Evolutionary conservation across 2,797 vertebrate genomes (phyloP), one percentile per base, ranked within the genome.

Genomic region (Toxotes lorentzi): DNA sequence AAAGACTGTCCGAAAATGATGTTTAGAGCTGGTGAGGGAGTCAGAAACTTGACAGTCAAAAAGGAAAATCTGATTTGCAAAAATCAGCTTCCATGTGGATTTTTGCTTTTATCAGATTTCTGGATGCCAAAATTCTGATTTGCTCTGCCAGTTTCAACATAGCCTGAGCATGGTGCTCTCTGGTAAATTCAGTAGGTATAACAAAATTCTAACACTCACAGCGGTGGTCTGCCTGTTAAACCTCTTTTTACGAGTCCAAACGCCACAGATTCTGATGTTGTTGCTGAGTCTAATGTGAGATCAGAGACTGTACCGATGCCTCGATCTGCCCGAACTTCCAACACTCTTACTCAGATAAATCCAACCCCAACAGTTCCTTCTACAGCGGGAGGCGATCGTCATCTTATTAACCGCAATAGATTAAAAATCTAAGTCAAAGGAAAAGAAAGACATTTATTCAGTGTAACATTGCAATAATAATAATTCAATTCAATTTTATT

Each of bases 31-130:
- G 51, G 13, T 16, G 7, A 61, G 62, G 53, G 19, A 48, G 45
- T 62, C 7, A 8, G n/a, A 50, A n/a, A 75, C 54, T 58, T 68
- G 2, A 32, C 72, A 83, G 64, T 78, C 59, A 70, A 40, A 65
- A 50, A 47, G 19, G 13, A 38, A 45, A 68, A 74, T 82, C 48
- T 1, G 16, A 67, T 40, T 62, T 40, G 1, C 38, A 5, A 34
- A 41, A 70, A 74, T 16, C 2, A 1, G 47, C 23, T 50, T 67
- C 16, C 21, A 10, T 70, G 76, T 11, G 66, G 43, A 61, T 64
- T 41, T 14, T 64, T 38, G 13, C n/a, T 75, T 78, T 73, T 35
- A 62, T 62, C 57, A 56, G 38, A 77, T 83, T 60, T 72, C 7
- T 56, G 24, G 24, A 23, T 70, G 51, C 43, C 3, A 50, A 53